Conservation (phyloP, 2,888 invertebrate genomes). For the Tortricodes alternella region DNA sequence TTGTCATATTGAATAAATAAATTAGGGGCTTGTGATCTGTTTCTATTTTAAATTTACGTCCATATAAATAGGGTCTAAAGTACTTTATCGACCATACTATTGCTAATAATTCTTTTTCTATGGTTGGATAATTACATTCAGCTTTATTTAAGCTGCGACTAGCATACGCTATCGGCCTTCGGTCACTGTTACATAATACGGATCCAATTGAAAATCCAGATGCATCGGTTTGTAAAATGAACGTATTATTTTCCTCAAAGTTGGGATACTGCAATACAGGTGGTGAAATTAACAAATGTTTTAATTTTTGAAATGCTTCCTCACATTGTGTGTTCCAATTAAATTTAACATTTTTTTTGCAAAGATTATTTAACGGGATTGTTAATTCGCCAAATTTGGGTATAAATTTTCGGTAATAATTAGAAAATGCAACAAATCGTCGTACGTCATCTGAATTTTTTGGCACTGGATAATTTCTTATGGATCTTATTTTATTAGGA, state of each 20-base stretch:
- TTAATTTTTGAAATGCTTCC: neutral
- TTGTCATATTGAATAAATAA: slow-evolving; percentile 2
- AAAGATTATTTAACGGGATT: neutral
- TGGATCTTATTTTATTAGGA: slow-evolving; percentile 16
- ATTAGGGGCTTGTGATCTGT: slow-evolving; percentile 28
- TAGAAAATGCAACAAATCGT: neutral
- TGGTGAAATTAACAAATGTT: neutral
- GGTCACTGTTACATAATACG: neutral
- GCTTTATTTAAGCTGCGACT: neutral
- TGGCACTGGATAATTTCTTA: slow-evolving; percentile 30
- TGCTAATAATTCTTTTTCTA: slow-evolving; percentile 32
- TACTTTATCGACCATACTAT: slow-evolving; percentile 32
- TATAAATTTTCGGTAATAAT: neutral
- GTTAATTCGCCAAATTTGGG: neutral
- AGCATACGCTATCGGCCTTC: neutral
- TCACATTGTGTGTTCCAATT: slow-evolving; percentile 1
- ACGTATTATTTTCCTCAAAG: slow-evolving; percentile 10
- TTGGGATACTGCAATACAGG: slow-evolving; percentile 17
- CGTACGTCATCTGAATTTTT: slow-evolving; percentile 12
- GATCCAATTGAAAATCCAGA: slow-evolving; percentile 1
- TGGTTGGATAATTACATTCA: slow-evolving; percentile 31
- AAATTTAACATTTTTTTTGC: neutral
- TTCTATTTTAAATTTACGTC: slow-evolving; percentile 24
- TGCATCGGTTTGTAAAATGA: slow-evolving; percentile 11
- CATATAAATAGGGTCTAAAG: slow-evolving; percentile 34